Conservation (phyloP, 2,888 invertebrate genomes). For the Poecilobothrus nobilitatus region DNA sequence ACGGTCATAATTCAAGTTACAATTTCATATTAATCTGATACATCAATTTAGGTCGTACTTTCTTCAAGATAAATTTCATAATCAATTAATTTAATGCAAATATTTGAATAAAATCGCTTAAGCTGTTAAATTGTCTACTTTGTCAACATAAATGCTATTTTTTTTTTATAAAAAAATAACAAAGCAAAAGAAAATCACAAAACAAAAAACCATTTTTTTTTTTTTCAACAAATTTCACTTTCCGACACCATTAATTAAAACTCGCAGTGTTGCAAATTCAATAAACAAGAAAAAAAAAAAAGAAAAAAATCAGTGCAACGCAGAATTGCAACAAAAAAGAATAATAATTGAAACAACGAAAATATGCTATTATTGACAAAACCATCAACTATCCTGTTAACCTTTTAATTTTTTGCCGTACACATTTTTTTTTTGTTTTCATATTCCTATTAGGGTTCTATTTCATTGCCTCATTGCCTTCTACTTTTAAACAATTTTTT, state of each 20-base stretch:
- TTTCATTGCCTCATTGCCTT: not conserved
- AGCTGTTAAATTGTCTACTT: too few relatives aligned
- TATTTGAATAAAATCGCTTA: too few relatives aligned
- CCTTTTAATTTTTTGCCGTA: not conserved
- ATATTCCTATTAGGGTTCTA: not conserved
- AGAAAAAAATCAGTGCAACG: not conserved
- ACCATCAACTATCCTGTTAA: not conserved
- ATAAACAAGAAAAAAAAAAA: not conserved
- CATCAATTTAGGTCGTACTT: too few relatives aligned
- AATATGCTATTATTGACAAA: constrained; percentile 1
- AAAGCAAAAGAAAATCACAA: too few relatives aligned
- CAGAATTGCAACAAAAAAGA: not conserved
- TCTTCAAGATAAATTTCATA: too few relatives aligned
- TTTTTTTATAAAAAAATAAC: too few relatives aligned
- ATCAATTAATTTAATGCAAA: too few relatives aligned
- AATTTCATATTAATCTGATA: too few relatives aligned
- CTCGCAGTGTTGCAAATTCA: not conserved
- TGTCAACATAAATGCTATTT: too few relatives aligned
- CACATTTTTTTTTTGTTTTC: not conserved
- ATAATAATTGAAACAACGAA: not conserved
- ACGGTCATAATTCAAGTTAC: too few relatives aligned
- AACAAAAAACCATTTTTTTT: too few relatives aligned
- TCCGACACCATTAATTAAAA: not conserved
- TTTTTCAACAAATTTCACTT: not conserved
- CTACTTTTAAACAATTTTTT: not conserved